These are phyloP conservation scores for Choristoneura rosaceana DNA, from an alignment of 2,888 invertebrate species.

Conservation along the genomic window DNA sequence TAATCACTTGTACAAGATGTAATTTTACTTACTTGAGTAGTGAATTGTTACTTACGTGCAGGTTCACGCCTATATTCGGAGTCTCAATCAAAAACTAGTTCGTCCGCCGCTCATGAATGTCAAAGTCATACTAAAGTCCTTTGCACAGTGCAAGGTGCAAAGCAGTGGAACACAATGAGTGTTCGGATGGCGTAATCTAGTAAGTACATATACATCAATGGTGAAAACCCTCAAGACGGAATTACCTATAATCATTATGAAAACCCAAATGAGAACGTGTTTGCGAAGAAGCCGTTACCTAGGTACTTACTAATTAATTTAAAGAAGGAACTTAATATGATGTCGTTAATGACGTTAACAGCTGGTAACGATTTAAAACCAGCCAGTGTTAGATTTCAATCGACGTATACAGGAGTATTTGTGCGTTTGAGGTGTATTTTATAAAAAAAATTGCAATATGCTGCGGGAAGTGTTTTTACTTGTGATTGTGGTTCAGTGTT, in stretches of 20 bases:
- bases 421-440: neutral
- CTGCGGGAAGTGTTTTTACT: neutral
- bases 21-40: too few relatives aligned
- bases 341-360: conserved; percentile 12
- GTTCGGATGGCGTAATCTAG: too few relatives aligned
- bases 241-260: conserved; percentile 10
- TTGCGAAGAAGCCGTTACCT: conserved; percentile 7
- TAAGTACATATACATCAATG: too few relatives aligned
- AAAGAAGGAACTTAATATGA: conserved; percentile 12
- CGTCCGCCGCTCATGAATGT: too few relatives aligned
- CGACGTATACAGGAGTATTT: neutral
- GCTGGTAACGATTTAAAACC: conserved; percentile 1
- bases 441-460: neutral
- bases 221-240: too few relatives aligned
- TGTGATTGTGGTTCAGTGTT: neutral
- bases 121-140: too few relatives aligned
- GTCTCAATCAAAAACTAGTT: too few relatives aligned
- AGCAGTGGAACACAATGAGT: too few relatives aligned
- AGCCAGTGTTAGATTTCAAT: conserved; percentile 13
- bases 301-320: conserved; percentile 8
- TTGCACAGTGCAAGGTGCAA: too few relatives aligned
- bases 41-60: too few relatives aligned
- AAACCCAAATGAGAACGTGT: conserved; percentile 14
- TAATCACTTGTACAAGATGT: too few relatives aligned
- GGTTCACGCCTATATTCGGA: too few relatives aligned